Conservation (phyloP, 2,888 invertebrate species). For the Linhomoeus sp. region DNA sequence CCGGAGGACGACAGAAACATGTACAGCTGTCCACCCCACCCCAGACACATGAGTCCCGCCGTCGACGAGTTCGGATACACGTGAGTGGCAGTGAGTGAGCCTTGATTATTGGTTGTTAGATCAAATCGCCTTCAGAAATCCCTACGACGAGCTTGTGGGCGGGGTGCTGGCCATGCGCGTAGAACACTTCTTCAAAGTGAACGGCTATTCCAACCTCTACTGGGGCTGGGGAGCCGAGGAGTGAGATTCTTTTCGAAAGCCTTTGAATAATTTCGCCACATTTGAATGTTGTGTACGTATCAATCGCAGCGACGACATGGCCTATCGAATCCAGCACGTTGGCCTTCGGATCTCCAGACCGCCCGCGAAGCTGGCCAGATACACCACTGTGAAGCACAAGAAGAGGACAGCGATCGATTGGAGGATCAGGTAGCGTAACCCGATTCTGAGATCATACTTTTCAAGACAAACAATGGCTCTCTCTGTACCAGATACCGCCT, state of each 20-base stretch:
- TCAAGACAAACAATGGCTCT: too few relatives aligned
- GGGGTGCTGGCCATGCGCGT: constrained; percentile 31
- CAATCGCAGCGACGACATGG: background rate
- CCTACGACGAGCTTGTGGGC: constrained; percentile 31
- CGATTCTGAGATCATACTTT: too few relatives aligned
- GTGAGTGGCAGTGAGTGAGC: too few relatives aligned
- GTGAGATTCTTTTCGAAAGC: background rate
- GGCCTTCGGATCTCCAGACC: constrained; percentile 33
- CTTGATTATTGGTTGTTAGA: too few relatives aligned
- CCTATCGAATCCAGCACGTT: constrained; percentile 23
- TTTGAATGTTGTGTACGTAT: too few relatives aligned
- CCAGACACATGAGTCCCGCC: constrained; percentile 10
- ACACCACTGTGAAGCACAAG: constrained; percentile 28
- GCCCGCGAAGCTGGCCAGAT: constrained; percentile 31
- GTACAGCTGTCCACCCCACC: constrained; percentile 11
- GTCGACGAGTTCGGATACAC: constrained; percentile 12
- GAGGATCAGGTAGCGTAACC: constrained; percentile 5
- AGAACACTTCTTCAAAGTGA: constrained; percentile 29
- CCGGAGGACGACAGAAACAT: constrained; percentile 10
- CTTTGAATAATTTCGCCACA: background rate
- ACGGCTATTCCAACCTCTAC: constrained; percentile 33
- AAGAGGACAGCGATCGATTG: constrained; percentile 13
- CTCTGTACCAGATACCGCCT: constrained; percentile 9
- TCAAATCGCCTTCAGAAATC: constrained; percentile 27
- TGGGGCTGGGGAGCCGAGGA: constrained; percentile 29